Evolutionary conservation across 2,797 vertebrate species (phyloP).

Genomic region (Pangasius krempfi): DNA sequence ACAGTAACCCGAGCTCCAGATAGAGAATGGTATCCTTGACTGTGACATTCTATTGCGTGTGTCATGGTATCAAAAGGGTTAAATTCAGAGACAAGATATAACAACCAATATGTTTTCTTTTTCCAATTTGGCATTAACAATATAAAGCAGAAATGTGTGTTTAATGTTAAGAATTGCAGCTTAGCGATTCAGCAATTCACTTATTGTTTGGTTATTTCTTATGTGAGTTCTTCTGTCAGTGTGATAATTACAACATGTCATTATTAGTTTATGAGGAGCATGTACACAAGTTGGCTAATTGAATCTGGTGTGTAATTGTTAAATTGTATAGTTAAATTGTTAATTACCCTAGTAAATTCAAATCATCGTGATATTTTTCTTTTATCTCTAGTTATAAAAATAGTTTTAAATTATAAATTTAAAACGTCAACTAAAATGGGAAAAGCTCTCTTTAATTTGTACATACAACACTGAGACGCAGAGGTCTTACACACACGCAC

Average conservation of each 20-base stretch:
- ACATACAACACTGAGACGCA: no score
- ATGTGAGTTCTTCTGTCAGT: not conserved
- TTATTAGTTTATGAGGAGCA: not conserved
- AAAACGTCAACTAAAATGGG: not conserved
- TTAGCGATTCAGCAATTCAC: not conserved
- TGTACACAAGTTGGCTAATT: not conserved
- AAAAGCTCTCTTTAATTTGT: not conserved
- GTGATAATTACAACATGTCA: not conserved
- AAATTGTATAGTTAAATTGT: not conserved
- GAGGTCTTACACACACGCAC: not conserved
- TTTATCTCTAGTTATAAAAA: not conserved
- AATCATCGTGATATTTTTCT: not conserved
- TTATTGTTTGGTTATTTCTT: not conserved
- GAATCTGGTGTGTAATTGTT: not conserved
- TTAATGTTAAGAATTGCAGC: not conserved
- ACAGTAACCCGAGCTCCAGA: not conserved
- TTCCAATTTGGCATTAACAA: not conserved
- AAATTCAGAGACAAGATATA: not conserved
- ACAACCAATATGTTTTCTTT: not conserved
- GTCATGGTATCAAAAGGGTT: not conserved
- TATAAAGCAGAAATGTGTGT: not conserved
- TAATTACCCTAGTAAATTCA: not conserved
- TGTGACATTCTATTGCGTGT: not conserved
- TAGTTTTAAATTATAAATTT: not conserved
- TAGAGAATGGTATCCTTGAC: not conserved